Conservation (phyloP, 2,113 vertebrate genomes). For the Entomyzon cyanotis region DNA sequence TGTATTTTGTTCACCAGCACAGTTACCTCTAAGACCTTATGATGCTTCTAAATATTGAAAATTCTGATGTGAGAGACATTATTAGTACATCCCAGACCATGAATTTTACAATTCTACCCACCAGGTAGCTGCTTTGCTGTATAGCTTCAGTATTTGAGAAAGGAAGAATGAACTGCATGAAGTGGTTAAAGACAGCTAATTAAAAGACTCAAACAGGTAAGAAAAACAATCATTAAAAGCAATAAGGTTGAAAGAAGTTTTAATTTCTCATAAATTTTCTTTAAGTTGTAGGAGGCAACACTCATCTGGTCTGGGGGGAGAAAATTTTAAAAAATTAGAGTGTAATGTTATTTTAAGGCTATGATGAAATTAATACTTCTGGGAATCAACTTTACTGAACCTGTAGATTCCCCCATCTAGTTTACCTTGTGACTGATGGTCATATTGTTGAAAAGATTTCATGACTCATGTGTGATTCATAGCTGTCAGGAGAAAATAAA, state of each 20-base stretch:
- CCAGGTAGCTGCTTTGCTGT: slow-evolving; percentile 18
- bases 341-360: slow-evolving; percentile 1
- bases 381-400: not conserved
- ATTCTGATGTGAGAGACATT: slow-evolving; percentile 50
- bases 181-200: slow-evolving; percentile 8
- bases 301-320: not conserved
- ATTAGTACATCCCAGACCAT: slow-evolving; percentile 34
- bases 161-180: not conserved
- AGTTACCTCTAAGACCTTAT: slow-evolving; percentile 23
- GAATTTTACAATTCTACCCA: slow-evolving; percentile 40
- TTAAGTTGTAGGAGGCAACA: not conserved
- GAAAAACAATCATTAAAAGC: slow-evolving; percentile 2
- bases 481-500: slow-evolving; percentile 21
- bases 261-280: slow-evolving; percentile 31
- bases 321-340: not conserved
- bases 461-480: slow-evolving; percentile 2
- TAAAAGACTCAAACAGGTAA: slow-evolving; percentile 7
- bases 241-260: not conserved
- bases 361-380: slow-evolving; percentile 22
- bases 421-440: slow-evolving; percentile 27
- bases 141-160: not conserved
- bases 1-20: not conserved
- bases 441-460: not conserved
- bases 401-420: not conserved
- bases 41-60: slow-evolving; percentile 41